Evolutionary conservation across 2,113 vertebrate genomes (phyloP), one percentile per base, ranked within the genome.

Genomic region (Ochotona curzoniae): DNA sequence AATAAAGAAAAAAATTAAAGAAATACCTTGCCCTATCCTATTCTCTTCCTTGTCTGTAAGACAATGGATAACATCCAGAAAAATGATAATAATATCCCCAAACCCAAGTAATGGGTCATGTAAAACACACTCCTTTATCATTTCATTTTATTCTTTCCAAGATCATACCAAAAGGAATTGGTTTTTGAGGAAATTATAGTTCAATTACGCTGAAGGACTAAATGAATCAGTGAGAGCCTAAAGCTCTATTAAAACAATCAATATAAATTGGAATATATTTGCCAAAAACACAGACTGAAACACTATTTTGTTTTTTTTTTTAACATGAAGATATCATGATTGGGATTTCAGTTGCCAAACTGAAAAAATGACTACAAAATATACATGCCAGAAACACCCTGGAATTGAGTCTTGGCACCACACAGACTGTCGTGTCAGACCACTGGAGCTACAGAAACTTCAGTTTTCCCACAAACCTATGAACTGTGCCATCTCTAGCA

Each of bases 361-460:
- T 87, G 79, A 32, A 74, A 70, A 74, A 9, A 83, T 11, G 64
- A 90, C 20, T 83, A 5, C 38, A 92, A 69, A 88, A 92, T 2
- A 86, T 10, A 83, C 60, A 23, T 73, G 83, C 96, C 91, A 95
- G 87, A 87, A 93, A 35, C 7, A 17, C 73, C 88, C 75, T 35
- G 11, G 90, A 93, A 89, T 75, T 91, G 86, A 86, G 92, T 94
- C 83, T 82, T 95, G 93, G 85, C 83, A 87, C 81, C 74, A 60
- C 61, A 64, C 35, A 87, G 49, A 83, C 38, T 85, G n/a, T 89
- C 93, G 67, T 76, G 38, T 93, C 89, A 90, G 80, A 93, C 75
- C 80, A 96, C 12, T 76, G 66, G 94, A 91, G 83, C 89, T 82
- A 74, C 88, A 84, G 71, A 95, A 87, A 93, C 69, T 87, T 92